Evolutionary conservation across 2,113 vertebrate genomes (phyloP), one percentile per base, ranked within the genome.

Genomic region (Hiodon tergisus): DNA sequence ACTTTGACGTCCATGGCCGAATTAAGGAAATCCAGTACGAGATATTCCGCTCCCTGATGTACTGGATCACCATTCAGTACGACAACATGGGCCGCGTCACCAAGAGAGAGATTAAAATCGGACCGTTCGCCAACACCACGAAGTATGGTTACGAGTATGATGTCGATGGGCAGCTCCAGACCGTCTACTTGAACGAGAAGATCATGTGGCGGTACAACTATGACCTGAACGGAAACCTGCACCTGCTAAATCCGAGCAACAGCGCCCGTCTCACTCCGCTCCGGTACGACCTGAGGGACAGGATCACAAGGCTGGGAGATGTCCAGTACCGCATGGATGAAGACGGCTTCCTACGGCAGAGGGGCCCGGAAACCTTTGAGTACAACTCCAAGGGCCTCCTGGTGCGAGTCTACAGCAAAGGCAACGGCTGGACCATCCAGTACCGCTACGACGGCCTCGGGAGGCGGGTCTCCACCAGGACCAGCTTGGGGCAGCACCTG

Each of bases 21-120:
- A 96, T 99, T 83, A 96, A 96, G 78, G 97, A 99, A 82, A 98
- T 99, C 74, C 96, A 98, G 77, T 98, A 98, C 16, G 96, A 99
- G 87, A 97, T 99, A 81, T 97, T 97, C 78, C 92, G 97, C 65
- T 97, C 96, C 0, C 88, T 98, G 73, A 98, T 99, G 92, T 99
- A 98, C 87, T 99, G 97, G 96, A 96, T 98, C 87, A 96, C 96
- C 16, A 91, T 99, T 84, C 97, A 99, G 60, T 99, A 99, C 2
- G 97, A 99, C 55, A 96, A 95, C 17, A 94, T 95, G 87, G 96
- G 97, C 8, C 87, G 97, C 31, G 95, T 99, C 9, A 95, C 91
- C 0, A 94, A 93, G 79, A 88, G 96, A 80, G 97, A 99, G 90
- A 95, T 99, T 79, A 99, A 99, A 82, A 98, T 99, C 0, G 97